These are phyloP conservation scores for Schizopygopsis malacanthus DNA, from an alignment of 2,797 vertebrate species.

Conservation along the genomic window DNA sequence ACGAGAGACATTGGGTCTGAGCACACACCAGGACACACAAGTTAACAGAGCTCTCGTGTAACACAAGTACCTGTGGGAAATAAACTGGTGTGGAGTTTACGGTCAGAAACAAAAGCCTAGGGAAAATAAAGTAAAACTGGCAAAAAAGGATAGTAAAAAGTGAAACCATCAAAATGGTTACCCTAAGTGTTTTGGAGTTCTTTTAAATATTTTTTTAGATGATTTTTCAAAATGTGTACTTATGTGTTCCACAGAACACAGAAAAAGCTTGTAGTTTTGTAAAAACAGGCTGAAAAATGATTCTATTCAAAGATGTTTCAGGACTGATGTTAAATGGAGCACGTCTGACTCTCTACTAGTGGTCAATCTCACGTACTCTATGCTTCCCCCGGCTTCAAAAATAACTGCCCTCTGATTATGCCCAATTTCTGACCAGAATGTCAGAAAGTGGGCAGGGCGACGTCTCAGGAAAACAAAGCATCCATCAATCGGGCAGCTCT, in stretches of 20 bases:
- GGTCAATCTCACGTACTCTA: conserved; percentile 20
- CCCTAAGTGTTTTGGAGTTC: background rate
- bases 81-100: conserved; percentile 1
- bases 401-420: conserved; percentile 60
- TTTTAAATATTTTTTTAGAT: background rate
- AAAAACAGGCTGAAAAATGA: background rate
- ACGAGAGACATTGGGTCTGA: conserved; percentile 16
- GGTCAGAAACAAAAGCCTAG: background rate
- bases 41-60: conserved; percentile 3
- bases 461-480: conserved; percentile 54
- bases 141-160: background rate
- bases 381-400: conserved; percentile 31
- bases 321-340: conserved; percentile 4
- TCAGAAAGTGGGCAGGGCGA: conserved; percentile 50
- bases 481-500: conserved; percentile 58
- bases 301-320: background rate
- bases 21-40: background rate
- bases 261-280: background rate
- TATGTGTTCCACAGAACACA: too few relatives aligned
- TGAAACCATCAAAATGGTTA: too few relatives aligned
- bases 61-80: conserved; percentile 8
- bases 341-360: conserved; percentile 14
- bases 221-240: background rate
- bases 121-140: background rate
- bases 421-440: conserved; percentile 58